Conservation (phyloP, 2,888 invertebrate species). For the Clepsis dumicolana region DNA sequence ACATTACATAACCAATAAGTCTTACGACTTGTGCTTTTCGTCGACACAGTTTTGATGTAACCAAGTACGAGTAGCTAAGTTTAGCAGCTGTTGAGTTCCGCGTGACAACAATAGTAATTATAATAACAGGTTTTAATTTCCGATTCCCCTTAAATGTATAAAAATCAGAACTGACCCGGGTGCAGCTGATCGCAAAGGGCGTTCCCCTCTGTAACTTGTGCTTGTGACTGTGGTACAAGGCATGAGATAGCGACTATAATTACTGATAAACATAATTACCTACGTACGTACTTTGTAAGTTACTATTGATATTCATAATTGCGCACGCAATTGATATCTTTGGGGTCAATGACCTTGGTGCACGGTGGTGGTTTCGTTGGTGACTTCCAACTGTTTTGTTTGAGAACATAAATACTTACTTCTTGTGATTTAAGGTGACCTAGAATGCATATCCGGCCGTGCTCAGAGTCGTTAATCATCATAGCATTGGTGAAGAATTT, state of each 20-base stretch:
- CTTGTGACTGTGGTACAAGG: slow-evolving; percentile 51
- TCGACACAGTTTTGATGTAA: slow-evolving; percentile 39
- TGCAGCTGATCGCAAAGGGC: slow-evolving; percentile 80
- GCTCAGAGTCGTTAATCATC: too few species aligned
- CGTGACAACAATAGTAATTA: slow-evolving; percentile 52
- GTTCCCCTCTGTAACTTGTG: slow-evolving; percentile 72
- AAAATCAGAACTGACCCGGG: slow-evolving; percentile 73
- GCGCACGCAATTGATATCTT: background rate
- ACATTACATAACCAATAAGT: slow-evolving; percentile 33
- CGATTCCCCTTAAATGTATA: slow-evolving; percentile 67
- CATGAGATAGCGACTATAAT: slow-evolving; percentile 48
- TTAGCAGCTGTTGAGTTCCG: slow-evolving; percentile 50
- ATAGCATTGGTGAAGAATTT: too few species aligned
- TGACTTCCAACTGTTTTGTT: too few species aligned
- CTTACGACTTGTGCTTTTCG: slow-evolving; percentile 35
- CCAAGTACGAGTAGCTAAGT: slow-evolving; percentile 7
- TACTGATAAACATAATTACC: background rate
- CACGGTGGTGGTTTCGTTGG: background rate
- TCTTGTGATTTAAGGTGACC: too few species aligned
- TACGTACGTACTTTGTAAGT: too few species aligned
- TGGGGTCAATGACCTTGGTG: too few species aligned
- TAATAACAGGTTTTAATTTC: slow-evolving; percentile 64
- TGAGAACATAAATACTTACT: too few species aligned
- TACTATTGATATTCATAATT: background rate
- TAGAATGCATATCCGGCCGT: too few species aligned